These are phyloP conservation scores for Cryptus armator DNA, from an alignment of 2,888 invertebrate species.

Conservation along the genomic window DNA sequence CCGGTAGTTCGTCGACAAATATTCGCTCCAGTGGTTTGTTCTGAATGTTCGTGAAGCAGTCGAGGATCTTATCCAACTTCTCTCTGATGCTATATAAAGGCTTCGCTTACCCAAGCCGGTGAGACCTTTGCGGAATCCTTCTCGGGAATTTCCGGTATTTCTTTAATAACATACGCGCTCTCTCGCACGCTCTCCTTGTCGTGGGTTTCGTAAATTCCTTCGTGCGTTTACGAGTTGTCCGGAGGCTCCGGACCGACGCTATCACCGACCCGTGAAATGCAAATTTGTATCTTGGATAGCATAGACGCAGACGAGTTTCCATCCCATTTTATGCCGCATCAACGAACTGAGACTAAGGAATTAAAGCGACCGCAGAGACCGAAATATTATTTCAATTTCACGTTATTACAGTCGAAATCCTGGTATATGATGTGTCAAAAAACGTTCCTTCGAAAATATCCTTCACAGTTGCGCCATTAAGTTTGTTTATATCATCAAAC, in stretches of 20 bases:
- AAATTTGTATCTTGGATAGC: slow-evolving; percentile 65
- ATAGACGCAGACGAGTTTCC: slow-evolving; percentile 31
- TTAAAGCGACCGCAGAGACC: slow-evolving; percentile 45
- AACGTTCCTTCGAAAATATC: too few species aligned
- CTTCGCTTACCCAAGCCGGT: slow-evolving; percentile 15
- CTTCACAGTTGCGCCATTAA: too few species aligned
- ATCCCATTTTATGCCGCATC: slow-evolving; percentile 23
- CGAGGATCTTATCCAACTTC: slow-evolving; percentile 57
- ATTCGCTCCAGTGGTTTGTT: slow-evolving; percentile 48
- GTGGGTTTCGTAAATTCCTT: slow-evolving; percentile 54
- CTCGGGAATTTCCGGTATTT: slow-evolving; percentile 66
- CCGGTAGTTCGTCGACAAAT: slow-evolving; percentile 47
- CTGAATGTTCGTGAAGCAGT: slow-evolving; percentile 34
- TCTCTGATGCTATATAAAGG: slow-evolving; percentile 24
- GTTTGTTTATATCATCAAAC: too few species aligned
- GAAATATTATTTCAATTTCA: slow-evolving; percentile 44
- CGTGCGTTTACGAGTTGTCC: slow-evolving; percentile 67
- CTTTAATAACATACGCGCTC: slow-evolving; percentile 69
- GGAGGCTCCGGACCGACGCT: slow-evolving; percentile 51
- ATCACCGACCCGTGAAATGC: slow-evolving; percentile 65
- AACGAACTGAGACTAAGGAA: slow-evolving; percentile 52
- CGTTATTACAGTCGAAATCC: slow-evolving; percentile 28
- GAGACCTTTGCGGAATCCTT: slow-evolving; percentile 60
- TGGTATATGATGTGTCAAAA: too few species aligned
- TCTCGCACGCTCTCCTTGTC: slow-evolving; percentile 53